Base-by-base conservation (phyloP, 2,113 vertebrate species). In the Burhinus oedicnemus region DNA sequence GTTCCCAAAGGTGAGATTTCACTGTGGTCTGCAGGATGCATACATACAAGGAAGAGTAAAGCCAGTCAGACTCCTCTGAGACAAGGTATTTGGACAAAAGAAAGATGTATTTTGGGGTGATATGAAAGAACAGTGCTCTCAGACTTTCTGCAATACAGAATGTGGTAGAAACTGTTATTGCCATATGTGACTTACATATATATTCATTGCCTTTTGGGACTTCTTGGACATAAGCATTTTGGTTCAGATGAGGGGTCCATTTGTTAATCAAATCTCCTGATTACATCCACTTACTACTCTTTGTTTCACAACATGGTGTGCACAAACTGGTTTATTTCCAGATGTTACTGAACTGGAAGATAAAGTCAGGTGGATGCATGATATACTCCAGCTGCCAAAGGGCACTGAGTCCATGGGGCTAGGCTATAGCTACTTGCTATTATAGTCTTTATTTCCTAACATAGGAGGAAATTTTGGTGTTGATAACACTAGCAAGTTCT, bases 221-320 rank as follows among this genome's bases (percentile, higher is more conserved):
- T 83, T 79, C 49, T 82, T 64, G n/a, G 12, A 69, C 6, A 47
- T 6, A 55, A 65, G 2, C 22, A 65, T 58, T 88, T 65, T 72
- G 51, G 32, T 51, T 92, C 32, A 74, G 22, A 84, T 32, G 4
- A 12, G n/a, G 7, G 15, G 6, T 21, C 14, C 6, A 12, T 42
- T 45, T 49, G 64, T 42, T 3, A 61, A 76, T 40, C 18, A 81
- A 81, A 75, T 52, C 5, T 77, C 38, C 25, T 61, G 13, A 74
- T 32, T 84, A 9, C 25, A 8, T 47, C 22, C 45, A 57, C 22
- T 65, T 70, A n/a, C 12, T 27, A 12, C 47, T 12, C 15, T 79
- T 75, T 79, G 2, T 64, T 90, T 74, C 3, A 1, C 40, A 75
- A 47, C 7, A 61, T 15, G 1, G 0, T 71, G 23, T 52, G 26